A percentile compares a stretch with the other conserved stretches of the same genome.
phyloP scores from a whole-genome alignment of 1,140 invertebrate genomes.

The Drosophila takahashii region DNA sequence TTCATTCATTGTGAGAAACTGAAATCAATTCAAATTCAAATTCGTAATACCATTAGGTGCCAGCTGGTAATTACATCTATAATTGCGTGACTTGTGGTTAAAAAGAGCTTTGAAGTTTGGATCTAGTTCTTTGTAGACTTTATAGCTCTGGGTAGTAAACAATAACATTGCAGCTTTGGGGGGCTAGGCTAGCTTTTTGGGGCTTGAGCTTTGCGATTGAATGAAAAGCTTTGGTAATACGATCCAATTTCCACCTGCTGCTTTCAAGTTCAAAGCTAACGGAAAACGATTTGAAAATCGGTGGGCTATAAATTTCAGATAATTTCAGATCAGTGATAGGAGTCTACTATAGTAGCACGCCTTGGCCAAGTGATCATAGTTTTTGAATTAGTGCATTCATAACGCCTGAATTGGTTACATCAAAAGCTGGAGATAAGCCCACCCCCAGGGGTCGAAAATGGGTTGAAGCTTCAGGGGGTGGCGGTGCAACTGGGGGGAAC shows the following conservation, averaged over 20 bases:
- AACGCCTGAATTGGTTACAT: slow-evolving; percentile 28
- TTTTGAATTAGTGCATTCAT: neutral
- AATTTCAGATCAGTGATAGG: slow-evolving; percentile 9
- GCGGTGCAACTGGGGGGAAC: slow-evolving; percentile 1
- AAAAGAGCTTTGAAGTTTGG: neutral
- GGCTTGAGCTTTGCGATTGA: slow-evolving; percentile 4
- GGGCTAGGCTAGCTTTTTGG: slow-evolving; percentile 5
- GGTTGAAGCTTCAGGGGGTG: neutral
- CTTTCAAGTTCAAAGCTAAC: slow-evolving; percentile 49
- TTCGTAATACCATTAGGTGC: slow-evolving; percentile 17
- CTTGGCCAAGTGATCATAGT: slow-evolving; percentile 20
- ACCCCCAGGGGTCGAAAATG: neutral
- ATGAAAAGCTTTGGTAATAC: slow-evolving; percentile 13
- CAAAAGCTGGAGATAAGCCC: slow-evolving; percentile 16
- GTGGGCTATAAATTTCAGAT: slow-evolving; percentile 21
- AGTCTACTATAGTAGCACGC: slow-evolving; percentile 8
- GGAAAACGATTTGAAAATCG: slow-evolving; percentile 14
- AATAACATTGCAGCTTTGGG: slow-evolving; percentile 41
- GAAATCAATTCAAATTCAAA: slow-evolving; percentile 24
- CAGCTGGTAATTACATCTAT: slow-evolving; percentile 26
- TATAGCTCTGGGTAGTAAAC: slow-evolving; percentile 26
- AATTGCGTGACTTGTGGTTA: slow-evolving; percentile 38
- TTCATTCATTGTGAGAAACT: slow-evolving; percentile 18
- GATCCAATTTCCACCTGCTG: slow-evolving; percentile 5
- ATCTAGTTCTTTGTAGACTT: neutral